Evolutionary conservation across 2,113 vertebrate species (phyloP), one percentile per base, ranked within the genome.

Genomic region (Takifugu bimaculatus): DNA sequence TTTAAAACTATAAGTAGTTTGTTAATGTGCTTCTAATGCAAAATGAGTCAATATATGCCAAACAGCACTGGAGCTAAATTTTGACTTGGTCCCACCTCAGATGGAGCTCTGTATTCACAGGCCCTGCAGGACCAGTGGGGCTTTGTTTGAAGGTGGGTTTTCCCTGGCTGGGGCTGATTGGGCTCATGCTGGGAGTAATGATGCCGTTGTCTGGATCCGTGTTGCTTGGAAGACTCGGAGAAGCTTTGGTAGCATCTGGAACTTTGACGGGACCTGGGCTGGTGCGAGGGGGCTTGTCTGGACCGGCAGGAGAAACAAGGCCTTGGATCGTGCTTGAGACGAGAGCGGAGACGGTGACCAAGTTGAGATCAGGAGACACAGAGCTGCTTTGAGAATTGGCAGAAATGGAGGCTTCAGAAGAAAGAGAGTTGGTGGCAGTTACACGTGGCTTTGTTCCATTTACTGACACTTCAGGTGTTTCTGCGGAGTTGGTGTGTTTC

Each of bases 241-340:
- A 29, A 29, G 28, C 13, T 10, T 4, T 0, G 0, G 43, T 1
- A 4, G 50, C 4, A 3, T 58, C 72, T 26, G 54, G 10, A 48
- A 39, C 62, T 50, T 29, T 57, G 26, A 52, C 25, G 25, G 27
- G 20, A 49, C 45, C 66, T 2, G 66, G 57, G 47, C 67, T 71
- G 28, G 29, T 47, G 27, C 60, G 50, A 27, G 10, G 20, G 25
- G 12, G 50, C 63, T 68, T 81, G 47, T 68, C 69, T 1, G 65
- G 71, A 54, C 57, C 26, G 42, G 78, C 50, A 27, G 75, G 56
- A 27, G 82, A 27, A 32, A 82, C 54, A 2, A 86, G 50, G 55
- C 82, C 72, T 62, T 85, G 74, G 57, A 87, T 66, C 48, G 82
- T 82, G 61, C 79, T 73, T 3, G 81, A 78, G 42, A 87, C 69